Percentiles rank a stretch among this genome's conserved stretches.
phyloP scores from a whole-genome alignment of 1,140 invertebrate species.

The Drosophila baimaii region DNA sequence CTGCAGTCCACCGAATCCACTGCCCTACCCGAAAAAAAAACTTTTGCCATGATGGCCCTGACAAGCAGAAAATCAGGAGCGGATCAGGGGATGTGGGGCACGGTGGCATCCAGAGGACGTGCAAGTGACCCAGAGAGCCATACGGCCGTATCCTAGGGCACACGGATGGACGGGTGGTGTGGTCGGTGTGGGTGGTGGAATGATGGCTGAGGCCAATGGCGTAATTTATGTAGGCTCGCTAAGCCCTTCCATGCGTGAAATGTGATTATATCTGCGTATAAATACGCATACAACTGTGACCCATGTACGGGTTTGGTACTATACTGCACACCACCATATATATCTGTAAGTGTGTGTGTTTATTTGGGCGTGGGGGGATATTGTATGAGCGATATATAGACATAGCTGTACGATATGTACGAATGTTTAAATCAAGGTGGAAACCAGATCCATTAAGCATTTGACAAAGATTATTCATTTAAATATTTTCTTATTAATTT shows the following conservation, averaged over 20 bases:
- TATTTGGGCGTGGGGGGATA: constrained; percentile 3
- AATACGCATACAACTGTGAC: constrained; percentile 40
- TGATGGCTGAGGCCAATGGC: constrained; percentile 53
- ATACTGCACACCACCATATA: not conserved
- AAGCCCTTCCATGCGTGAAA: constrained; percentile 74
- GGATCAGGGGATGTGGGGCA: constrained; percentile 5
- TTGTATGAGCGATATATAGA: not conserved
- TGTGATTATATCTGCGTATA: constrained; percentile 72
- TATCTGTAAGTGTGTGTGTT: not conserved
- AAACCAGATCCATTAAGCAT: not conserved
- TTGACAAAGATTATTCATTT: no score
- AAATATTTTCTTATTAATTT: no score
- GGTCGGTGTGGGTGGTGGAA: not conserved
- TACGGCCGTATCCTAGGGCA: constrained; percentile 26
- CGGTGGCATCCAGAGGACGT: constrained; percentile 45
- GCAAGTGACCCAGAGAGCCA: constrained; percentile 62
- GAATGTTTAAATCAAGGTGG: not conserved
- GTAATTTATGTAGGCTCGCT: constrained; percentile 73
- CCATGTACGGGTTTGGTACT: constrained; percentile 16
- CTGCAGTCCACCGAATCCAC: constrained; percentile 17
- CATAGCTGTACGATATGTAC: not conserved
- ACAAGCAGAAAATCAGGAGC: constrained; percentile 29
- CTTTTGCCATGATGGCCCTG: constrained; percentile 54
- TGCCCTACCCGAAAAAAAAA: constrained; percentile 53
- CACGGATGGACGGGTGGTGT: not conserved